These are phyloP conservation scores for Thinocorus orbignyianus DNA, from an alignment of 2,113 vertebrate genomes.

Conservation along the genomic window DNA sequence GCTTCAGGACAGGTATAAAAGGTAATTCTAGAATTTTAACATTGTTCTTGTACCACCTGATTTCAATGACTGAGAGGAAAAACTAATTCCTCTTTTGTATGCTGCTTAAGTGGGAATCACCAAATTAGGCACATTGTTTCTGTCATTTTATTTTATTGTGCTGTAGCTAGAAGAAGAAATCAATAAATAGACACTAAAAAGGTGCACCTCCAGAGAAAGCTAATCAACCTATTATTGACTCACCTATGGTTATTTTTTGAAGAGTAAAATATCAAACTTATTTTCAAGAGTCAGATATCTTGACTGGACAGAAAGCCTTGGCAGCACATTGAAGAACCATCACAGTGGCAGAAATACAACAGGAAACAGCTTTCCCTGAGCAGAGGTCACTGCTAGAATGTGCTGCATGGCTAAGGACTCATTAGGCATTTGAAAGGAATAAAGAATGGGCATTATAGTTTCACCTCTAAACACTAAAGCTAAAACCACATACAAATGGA, in stretches of 20 bases:
- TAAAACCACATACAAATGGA: neutral
- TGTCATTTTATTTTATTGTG: neutral
- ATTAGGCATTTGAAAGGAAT: neutral
- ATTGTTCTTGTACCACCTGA: neutral
- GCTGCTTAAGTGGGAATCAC: neutral
- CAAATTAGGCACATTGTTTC: neutral
- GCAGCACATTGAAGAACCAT: neutral
- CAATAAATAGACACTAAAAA: conserved; percentile 8
- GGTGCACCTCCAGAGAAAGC: neutral
- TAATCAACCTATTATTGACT: conserved; percentile 8
- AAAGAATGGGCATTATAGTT: neutral
- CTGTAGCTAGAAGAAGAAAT: neutral
- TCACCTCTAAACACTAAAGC: neutral
- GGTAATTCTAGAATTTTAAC: neutral
- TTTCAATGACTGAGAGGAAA: neutral
- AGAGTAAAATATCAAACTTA: neutral
- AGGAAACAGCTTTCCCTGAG: neutral
- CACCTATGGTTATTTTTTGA: neutral
- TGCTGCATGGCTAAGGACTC: neutral
- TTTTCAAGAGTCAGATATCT: neutral
- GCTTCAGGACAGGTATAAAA: neutral
- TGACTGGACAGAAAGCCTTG: neutral
- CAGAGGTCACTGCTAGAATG: neutral
- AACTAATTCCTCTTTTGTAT: neutral
- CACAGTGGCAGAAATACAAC: neutral